Percentiles rank a stretch among this genome's conserved stretches.
phyloP scores from a whole-genome alignment of 1,140 invertebrate genomes.

The Amphibalanus amphitrite region DNA sequence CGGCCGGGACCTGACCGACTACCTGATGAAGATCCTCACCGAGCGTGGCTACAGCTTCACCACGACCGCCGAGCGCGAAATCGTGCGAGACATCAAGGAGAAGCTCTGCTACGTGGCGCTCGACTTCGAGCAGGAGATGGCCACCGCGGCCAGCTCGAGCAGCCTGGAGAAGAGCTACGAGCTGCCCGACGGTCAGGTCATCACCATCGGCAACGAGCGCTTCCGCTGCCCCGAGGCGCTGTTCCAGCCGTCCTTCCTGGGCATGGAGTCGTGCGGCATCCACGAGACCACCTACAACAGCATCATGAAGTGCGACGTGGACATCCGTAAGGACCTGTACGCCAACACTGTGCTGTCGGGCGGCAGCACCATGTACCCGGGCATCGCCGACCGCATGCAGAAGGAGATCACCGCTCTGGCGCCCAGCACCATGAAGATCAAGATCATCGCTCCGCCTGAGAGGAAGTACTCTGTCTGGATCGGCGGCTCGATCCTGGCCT shows the following conservation, averaged over 20 bases:
- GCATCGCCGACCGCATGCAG: constrained; percentile 39
- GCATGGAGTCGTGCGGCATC: constrained; percentile 88
- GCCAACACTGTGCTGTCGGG: constrained; percentile 87
- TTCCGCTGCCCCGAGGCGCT: constrained; percentile 95
- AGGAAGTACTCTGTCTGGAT: constrained; percentile 40
- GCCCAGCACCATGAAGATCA: constrained; percentile 41
- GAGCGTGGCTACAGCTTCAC: constrained; percentile 93
- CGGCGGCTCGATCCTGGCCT: constrained; percentile 38
- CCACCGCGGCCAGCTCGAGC: constrained; percentile 71
- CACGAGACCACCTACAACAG: constrained; percentile 92
- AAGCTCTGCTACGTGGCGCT: constrained; percentile 79
- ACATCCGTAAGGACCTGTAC: constrained; percentile 86
- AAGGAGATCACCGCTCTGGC: constrained; percentile 38
- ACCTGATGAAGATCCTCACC: constrained; percentile 90
- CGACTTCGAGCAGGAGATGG: constrained; percentile 89
- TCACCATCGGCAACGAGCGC: constrained; percentile 91
- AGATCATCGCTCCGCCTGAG: constrained; percentile 55
- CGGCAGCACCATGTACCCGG: constrained; percentile 22
- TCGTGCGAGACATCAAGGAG: constrained; percentile 88
- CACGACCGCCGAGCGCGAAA: constrained; percentile 89
- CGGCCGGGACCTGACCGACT: constrained; percentile 86
- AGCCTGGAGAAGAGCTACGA: constrained; percentile 85
- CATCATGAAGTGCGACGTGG: constrained; percentile 92
- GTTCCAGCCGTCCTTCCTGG: constrained; percentile 88
- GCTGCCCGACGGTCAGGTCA: constrained; percentile 81